Evolutionary conservation across 2,797 vertebrate genomes (phyloP).

Genomic region (Poecilia picta): DNA sequence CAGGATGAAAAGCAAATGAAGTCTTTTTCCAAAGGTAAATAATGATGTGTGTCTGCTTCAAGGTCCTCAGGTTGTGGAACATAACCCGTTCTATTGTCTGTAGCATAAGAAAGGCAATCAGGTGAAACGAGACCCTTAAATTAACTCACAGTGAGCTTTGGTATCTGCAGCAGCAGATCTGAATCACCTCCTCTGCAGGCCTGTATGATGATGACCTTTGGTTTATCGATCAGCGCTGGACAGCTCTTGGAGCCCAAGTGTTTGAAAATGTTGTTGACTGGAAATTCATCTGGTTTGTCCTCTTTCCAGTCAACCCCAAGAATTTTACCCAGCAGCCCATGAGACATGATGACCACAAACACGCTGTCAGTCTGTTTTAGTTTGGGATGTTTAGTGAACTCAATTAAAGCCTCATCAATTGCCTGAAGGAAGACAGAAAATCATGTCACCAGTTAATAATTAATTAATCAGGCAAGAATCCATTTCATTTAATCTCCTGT

Average conservation of each 20-base stretch:
- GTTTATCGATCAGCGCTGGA: conserved; percentile 78
- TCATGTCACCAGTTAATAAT: not conserved
- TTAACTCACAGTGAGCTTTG: not conserved
- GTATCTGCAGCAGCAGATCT: not conserved
- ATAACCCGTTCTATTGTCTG: conserved; percentile 28
- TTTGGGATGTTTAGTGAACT: conserved; percentile 75
- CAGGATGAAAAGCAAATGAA: conserved; percentile 64
- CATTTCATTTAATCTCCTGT: rapidly evolving
- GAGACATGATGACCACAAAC: conserved; percentile 90
- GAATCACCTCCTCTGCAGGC: conserved; percentile 86
- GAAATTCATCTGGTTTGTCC: conserved; percentile 60
- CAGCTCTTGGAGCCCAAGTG: conserved; percentile 78
- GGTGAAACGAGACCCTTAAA: not conserved
- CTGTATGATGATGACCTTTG: conserved; percentile 89
- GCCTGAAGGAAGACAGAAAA: conserved; percentile 60
- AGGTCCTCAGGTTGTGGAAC: not conserved
- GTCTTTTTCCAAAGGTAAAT: conserved; percentile 65
- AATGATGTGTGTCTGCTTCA: conserved; percentile 24
- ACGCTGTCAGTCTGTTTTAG: conserved; percentile 85
- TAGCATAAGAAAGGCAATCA: conserved; percentile 22
- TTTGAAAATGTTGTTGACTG: conserved; percentile 72
- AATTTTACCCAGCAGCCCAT: conserved; percentile 77
- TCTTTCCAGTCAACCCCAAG: conserved; percentile 61
- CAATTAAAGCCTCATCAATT: conserved; percentile 66
- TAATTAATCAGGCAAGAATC: not conserved